Evolutionary conservation across 1,140 invertebrate genomes (phyloP).

Genomic region (Drosophila suzukii): DNA sequence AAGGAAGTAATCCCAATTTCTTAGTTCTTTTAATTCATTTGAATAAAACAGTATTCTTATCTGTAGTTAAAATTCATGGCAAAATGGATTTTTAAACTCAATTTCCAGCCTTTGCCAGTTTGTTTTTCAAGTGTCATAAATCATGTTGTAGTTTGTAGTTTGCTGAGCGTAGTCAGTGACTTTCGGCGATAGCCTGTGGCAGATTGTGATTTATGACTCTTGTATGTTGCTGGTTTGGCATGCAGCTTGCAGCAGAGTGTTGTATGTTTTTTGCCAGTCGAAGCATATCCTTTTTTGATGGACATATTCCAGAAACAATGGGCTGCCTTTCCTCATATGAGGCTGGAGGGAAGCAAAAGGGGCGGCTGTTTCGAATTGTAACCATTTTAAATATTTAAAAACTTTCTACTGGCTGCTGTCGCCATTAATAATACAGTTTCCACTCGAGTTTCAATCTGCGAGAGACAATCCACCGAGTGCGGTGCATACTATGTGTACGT

Average conservation of each 20-base stretch:
- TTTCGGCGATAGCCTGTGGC: slow-evolving; percentile 26
- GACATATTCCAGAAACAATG: neutral
- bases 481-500: neutral
- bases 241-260: neutral
- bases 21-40: neutral
- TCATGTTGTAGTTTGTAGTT: slow-evolving; percentile 19
- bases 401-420: neutral
- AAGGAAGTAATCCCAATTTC: neutral
- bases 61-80: neutral
- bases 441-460: neutral
- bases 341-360: neutral
- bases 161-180: neutral
- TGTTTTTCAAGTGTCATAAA: slow-evolving; percentile 6
- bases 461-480: neutral
- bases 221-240: neutral
- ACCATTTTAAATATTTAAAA: slow-evolving; percentile 29
- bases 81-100: neutral
- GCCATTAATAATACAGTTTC: slow-evolving; percentile 27
- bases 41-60: neutral
- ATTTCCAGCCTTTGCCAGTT: slow-evolving; percentile 1
- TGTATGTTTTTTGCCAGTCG: neutral
- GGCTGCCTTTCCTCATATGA: neutral
- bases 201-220: slow-evolving; percentile 47
- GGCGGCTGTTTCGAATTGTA: neutral
- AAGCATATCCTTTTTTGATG: neutral